Conservation (phyloP, 2,113 vertebrate species). For the Channa maculata region DNA sequence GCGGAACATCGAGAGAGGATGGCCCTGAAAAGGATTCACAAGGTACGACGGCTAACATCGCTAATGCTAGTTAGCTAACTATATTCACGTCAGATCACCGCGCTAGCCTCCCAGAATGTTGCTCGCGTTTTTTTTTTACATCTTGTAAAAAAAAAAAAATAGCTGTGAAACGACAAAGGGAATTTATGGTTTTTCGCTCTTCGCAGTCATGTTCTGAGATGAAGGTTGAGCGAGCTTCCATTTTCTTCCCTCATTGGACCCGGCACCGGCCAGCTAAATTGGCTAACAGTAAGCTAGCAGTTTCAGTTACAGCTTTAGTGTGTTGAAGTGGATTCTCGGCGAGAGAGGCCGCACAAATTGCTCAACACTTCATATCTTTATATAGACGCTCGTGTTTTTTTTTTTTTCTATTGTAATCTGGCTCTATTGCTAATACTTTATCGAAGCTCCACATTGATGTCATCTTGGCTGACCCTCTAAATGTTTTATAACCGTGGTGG, state of each 20-base stretch:
- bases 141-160: constrained; percentile 22
- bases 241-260: background rate
- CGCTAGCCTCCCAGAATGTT: constrained; percentile 64
- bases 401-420: too few species aligned
- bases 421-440: too few species aligned
- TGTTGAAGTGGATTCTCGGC: constrained; percentile 10
- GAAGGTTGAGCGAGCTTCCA: background rate
- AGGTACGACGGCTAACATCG: constrained; percentile 67
- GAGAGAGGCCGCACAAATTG: constrained; percentile 46
- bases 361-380: constrained; percentile 30
- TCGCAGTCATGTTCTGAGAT: too few species aligned
- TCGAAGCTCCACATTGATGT: background rate
- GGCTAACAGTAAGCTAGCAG: constrained; percentile 20
- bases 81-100: background rate
- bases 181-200: background rate
- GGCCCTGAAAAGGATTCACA: constrained; percentile 85
- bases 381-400: background rate
- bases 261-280: background rate
- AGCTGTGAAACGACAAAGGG: constrained; percentile 12
- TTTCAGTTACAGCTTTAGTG: constrained; percentile 27
- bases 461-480: background rate
- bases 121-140: background rate
- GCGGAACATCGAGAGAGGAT: constrained; percentile 65
- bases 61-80: too few species aligned
- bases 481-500: background rate